Conservation (phyloP, 1,140 invertebrate species). For the Aphelinus atriplicis region DNA sequence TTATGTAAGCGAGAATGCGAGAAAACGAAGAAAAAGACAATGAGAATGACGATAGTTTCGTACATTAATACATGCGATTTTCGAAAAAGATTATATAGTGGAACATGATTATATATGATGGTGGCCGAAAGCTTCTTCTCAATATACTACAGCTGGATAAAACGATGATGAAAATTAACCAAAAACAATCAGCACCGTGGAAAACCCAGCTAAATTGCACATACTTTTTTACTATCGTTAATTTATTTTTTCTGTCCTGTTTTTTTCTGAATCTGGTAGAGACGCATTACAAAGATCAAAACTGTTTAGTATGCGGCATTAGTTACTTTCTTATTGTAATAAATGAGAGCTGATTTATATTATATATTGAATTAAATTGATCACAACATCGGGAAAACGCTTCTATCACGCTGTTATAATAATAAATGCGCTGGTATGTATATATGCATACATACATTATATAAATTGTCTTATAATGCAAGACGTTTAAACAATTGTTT, state of each 20-base stretch:
- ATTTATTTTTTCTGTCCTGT: too few relatives aligned
- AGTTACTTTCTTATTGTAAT: too few relatives aligned
- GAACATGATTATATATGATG: background rate
- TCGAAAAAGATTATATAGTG: slow-evolving; percentile 16
- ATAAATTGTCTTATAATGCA: slow-evolving; percentile 28
- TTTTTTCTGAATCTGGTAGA: too few relatives aligned
- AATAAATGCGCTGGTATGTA: slow-evolving; percentile 12
- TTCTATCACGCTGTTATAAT: slow-evolving; percentile 23
- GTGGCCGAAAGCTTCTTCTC: background rate
- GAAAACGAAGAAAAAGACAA: background rate
- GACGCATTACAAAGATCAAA: too few relatives aligned
- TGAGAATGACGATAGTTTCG: slow-evolving; percentile 19
- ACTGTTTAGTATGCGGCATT: too few relatives aligned
- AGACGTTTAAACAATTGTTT: slow-evolving; percentile 24
- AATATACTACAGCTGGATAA: too few relatives aligned
- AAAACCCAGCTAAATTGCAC: too few relatives aligned
- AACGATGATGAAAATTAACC: too few relatives aligned
- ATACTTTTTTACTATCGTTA: too few relatives aligned
- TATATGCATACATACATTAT: slow-evolving; percentile 25
- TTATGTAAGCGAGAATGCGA: background rate
- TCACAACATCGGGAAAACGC: slow-evolving; percentile 11
- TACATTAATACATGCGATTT: slow-evolving; percentile 27
- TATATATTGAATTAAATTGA: too few relatives aligned
- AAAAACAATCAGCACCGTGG: too few relatives aligned
- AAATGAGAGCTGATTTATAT: too few relatives aligned